Evolutionary conservation across 2,888 invertebrate species (phyloP), one percentile per base, ranked within the genome.

Genomic region (Lasioglossum vierecki): DNA sequence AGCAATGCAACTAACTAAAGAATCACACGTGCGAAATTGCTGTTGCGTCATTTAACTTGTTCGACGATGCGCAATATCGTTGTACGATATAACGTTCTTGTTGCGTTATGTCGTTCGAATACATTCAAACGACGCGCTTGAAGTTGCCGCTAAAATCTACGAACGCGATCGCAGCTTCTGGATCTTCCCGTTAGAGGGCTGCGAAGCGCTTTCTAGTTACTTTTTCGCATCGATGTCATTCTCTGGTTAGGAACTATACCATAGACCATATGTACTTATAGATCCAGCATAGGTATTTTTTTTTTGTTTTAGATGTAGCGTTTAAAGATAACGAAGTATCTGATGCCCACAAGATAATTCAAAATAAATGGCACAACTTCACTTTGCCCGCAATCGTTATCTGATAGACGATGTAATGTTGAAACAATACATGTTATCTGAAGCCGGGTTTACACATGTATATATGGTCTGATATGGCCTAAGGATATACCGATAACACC

Each of bases 91-190:
- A 30, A 76, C 30, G 30, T 30, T 30, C 30, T 30, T 1, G 18
- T 73, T 74, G n/a, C 15, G 57, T 71, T 57, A 60, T 18, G 35
- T 18, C 22, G n/a, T 73, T 76, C 46, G 11, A 35, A 75, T 35
- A 8, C n/a, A 22, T 84, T 84, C n/a, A 71, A 84, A 57, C 63
- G 30, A 75, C 30, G 22, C 11, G 9, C 44, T 13, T 39, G 85
- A 84, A 84, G 70, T 84, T 71, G n/a, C 41, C 44, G 60, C 26
- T 60, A 13, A 57, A 57, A 57, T 72, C 71, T 82, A 71, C 75
- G 49, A 82, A 70, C 5, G 30, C 11, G 15, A 53, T 57, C 57
- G 5, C 4, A 8, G 39, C 15, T 60, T 26, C 13, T 4, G 9
- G 35, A 46, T 30, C 49, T 72, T 30, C 1, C 22, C 22, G 22